phyloP scores from a whole-genome alignment of 2,888 invertebrate genomes.

The Callosobruchus maculatus region DNA sequence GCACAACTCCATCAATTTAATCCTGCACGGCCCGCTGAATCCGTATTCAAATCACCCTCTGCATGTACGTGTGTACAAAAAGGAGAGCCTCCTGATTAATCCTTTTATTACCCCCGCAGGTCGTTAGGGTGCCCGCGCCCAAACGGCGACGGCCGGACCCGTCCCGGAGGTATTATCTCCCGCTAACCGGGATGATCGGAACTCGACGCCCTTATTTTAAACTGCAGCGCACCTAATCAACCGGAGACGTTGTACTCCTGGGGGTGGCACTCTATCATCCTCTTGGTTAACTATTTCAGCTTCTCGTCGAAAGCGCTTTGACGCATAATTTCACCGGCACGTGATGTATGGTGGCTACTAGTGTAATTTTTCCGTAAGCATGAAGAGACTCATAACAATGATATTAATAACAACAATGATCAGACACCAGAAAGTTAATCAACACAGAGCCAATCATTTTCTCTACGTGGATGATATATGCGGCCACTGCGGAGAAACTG shows the following conservation, averaged over 20 bases:
- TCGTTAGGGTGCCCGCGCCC: conserved; percentile 33
- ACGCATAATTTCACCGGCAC: too few species aligned
- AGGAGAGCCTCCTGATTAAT: conserved; percentile 31
- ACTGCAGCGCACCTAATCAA: conserved; percentile 2
- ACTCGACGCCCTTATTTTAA: conserved; percentile 14
- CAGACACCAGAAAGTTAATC: too few species aligned
- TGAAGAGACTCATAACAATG: too few species aligned
- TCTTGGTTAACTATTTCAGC: too few species aligned
- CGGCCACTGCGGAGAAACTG: too few species aligned
- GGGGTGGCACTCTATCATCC: too few species aligned
- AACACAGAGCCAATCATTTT: too few species aligned
- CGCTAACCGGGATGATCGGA: conserved; percentile 37
- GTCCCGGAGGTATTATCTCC: conserved; percentile 48
- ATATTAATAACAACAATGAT: too few species aligned
- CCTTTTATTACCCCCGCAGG: conserved; percentile 37
- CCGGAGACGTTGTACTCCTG: not conserved
- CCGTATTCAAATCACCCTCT: not conserved
- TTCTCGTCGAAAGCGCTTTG: too few species aligned
- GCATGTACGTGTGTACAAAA: not conserved
- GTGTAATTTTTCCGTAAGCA: too few species aligned
- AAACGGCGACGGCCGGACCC: conserved; percentile 29
- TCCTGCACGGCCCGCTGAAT: not conserved
- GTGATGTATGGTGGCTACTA: too few species aligned
- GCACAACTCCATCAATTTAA: not conserved
- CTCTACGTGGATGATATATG: too few species aligned